Evolutionary conservation across 2,113 vertebrate genomes (phyloP).

Genomic region (Pelecanoides urinatrix): DNA sequence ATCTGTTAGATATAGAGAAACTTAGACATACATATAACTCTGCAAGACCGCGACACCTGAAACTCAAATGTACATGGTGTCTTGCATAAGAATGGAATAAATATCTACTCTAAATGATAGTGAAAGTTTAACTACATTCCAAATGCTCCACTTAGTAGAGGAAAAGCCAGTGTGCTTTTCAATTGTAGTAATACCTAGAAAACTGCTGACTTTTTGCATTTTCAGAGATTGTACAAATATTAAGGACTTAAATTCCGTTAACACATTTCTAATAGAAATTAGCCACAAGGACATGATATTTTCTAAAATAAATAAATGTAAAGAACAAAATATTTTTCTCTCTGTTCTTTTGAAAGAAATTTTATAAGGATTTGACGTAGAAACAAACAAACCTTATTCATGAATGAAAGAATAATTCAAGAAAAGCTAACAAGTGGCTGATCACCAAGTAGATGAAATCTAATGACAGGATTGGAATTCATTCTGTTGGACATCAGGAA

Average conservation of each 20-base stretch:
- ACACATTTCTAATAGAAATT: background rate
- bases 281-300: background rate
- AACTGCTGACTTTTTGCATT: background rate
- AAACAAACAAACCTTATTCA: background rate
- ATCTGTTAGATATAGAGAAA: background rate
- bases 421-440: background rate
- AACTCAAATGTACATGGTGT: background rate
- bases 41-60: accelerated
- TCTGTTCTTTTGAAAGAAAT: background rate
- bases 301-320: background rate
- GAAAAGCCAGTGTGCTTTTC: background rate
- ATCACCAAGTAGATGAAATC: background rate
- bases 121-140: background rate
- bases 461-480: background rate
- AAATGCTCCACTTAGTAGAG: background rate
- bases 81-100: background rate
- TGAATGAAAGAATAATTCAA: background rate
- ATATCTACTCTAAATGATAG: background rate
- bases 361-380: background rate
- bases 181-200: background rate
- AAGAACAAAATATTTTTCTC: background rate
- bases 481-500: background rate
- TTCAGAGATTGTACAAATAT: background rate
- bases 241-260: background rate
- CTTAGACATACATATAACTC: background rate